Base-by-base conservation (phyloP, 2,888 invertebrate species). In the Noctua janthe region DNA sequence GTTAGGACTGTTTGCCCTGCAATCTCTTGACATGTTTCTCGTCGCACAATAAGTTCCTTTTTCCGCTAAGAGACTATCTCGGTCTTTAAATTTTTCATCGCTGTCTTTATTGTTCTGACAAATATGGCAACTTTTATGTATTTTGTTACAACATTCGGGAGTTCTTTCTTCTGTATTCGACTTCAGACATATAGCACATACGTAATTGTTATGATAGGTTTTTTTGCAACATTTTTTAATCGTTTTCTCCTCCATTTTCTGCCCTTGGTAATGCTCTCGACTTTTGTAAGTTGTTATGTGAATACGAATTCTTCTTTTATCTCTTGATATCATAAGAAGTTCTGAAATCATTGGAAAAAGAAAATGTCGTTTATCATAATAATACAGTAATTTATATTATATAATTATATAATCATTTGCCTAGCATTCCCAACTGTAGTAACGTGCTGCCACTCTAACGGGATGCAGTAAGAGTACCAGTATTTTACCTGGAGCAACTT, bases 131-230 rank as follows among this genome's bases (percentile, higher is more conserved):
- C 87, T 88, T 82, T 82, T 92, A 3, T 90, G 83, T 76, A 89
- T 87, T 39, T 85, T 88, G 87, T 90, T 92, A 54, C 82, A 85
- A n/a, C 64, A 84, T 39, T 87, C 84, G 13, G 10, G 43, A 17
- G 11, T 62, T 47, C 43, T 84, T 6, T 78, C 76, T 4, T 83
- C 80, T 8, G 39, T 15, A 73, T 84, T 94, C 3, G 89, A 79
- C 70, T 94, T 95, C 0, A 95, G 86, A 73, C 96, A 96, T 23
- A 96, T 92, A 0, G 95, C 92, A 79, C 96, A 96, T 6, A 96
- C 86, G 69, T 92, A 93, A 87, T 91, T 92, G 8, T 90, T 91
- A 11, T 90, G 91, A 20, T 49, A 4, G 15, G 71, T 49, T 67
- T 90, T 88, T 47, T 87, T 87, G 39, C 80, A 79, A 29, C 75